Evolutionary conservation across 1,140 invertebrate species (phyloP).

Genomic region (Alviniconcha marisindica): DNA sequence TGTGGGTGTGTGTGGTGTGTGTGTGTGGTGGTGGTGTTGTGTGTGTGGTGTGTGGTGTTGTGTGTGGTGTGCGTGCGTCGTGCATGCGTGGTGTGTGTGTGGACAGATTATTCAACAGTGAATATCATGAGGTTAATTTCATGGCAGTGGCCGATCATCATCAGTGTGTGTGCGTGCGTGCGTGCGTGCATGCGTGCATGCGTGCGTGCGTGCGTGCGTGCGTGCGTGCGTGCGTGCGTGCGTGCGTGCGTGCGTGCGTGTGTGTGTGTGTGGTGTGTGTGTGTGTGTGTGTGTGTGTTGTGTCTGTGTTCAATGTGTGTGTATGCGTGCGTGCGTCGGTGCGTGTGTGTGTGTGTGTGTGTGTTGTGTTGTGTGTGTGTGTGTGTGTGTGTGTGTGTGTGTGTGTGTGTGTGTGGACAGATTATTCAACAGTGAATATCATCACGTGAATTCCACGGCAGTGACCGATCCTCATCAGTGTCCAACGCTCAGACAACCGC

Average conservation of each 20-base stretch:
- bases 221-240: not conserved
- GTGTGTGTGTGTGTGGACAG: not conserved
- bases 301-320: too few relatives aligned
- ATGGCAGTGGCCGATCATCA: not conserved
- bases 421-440: not conserved
- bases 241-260: not conserved
- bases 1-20: too few relatives aligned
- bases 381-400: not conserved
- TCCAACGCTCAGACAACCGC: too few relatives aligned
- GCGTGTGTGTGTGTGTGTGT: too few relatives aligned
- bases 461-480: too few relatives aligned
- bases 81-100: not conserved
- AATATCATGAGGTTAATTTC: not conserved
- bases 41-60: not conserved
- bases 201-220: not conserved
- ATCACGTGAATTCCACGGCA: not conserved
- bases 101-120: not conserved
- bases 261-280: too few relatives aligned
- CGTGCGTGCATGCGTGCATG: not conserved
- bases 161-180: not conserved
- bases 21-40: not conserved
- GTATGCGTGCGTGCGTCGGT: too few relatives aligned
- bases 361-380: too few relatives aligned
- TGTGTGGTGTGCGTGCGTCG: constrained; percentile 17
- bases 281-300: too few relatives aligned